Base-by-base conservation (phyloP, 1,140 invertebrate species). In the Heterodera carotae region DNA sequence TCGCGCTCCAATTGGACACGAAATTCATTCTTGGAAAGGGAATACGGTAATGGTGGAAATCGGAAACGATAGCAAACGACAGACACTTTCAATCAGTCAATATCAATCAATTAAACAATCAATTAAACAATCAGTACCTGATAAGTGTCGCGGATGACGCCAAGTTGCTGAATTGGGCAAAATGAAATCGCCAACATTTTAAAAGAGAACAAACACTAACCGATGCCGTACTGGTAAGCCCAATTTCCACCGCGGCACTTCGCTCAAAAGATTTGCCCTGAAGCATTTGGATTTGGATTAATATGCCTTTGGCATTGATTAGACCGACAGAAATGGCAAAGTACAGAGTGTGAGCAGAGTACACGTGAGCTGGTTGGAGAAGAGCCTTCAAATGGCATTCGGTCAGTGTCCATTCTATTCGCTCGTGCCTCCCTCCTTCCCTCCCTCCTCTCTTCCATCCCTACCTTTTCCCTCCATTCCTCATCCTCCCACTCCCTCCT, bases 111-210 rank as follows among this genome's bases (percentile, higher is more conserved):
- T n/a, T n/a, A n/a, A n/a, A n/a, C n/a, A n/a, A n/a, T n/a, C n/a
- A n/a, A n/a, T n/a, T n/a, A n/a, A n/a, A n/a, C n/a, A n/a, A n/a
- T n/a, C 22, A 8, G 7, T 18, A 72, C 70, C 43, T 76, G 73
- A 56, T 83, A 83, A 36, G 82, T 68, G 48, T 83, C 82, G 8
- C 83, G 81, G 48, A 83, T 84, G 7, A 83, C 82, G 76, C 84
- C 84, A 39, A 83, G 67, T 76, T 83, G 82, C 83, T 83, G 25
- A 74, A 85, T 67, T 43, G 34, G 29, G 8, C 1, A 62, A 27
- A n/a, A 6, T 27, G 72, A 27, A 48, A 12, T 72, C 69, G 27
- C 8, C 7, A 12, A n/a, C 0, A 29, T 25, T 22, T 25, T 59
- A 39, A 60, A 71, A 59, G 33, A 29, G 33, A 15, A n/a, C n/a